Evolutionary conservation across 2,888 invertebrate genomes (phyloP), one percentile per base, ranked within the genome.

Genomic region (Heliconius erato): DNA sequence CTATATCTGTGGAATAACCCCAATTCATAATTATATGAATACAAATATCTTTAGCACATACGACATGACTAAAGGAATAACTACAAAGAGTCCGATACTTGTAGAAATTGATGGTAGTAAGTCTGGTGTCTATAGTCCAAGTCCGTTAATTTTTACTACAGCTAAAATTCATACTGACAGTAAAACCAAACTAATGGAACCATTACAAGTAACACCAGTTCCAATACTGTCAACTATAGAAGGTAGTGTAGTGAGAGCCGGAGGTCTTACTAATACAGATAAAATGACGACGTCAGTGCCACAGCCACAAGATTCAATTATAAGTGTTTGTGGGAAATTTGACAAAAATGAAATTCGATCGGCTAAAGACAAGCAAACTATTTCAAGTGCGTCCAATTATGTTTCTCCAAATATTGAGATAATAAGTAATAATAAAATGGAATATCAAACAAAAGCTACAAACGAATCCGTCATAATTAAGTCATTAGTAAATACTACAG

Each of bases 121-220:
- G 84, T 86, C 89, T 59, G 88, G 87, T 68, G 86, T 85, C 67
- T 92, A 90, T 82, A 92, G 82, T 83, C 89, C 93, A 32, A 92
- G 91, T 86, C 92, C 95, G 40, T 87, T 95, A 84, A 95, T 96
- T 86, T 95, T 96, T 86, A 96, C 95, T 32, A 95, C 95, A n/a
- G 96, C 96, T 12, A 96, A 95, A 91, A 96, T 95, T 86, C 95
- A 95, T 79, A 89, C 91, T 3, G 93, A 94, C 84, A 91, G 89
- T 69, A 93, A 93, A 90, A 89, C 89, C 40, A 93, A 91, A 85
- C 87, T 91, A 28, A 93, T 94, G 91, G 94, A 95, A 88, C 93
- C 94, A 65, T 88, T 94, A 79, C 94, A 94, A 87, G 89, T 94
- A 65, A 94, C 93, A 59, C 90, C 94, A 49, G 92, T 91, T 49